Evolutionary conservation across 2,888 invertebrate genomes (phyloP), one percentile per base, ranked within the genome.

Genomic region (Abrostola triplasia): DNA sequence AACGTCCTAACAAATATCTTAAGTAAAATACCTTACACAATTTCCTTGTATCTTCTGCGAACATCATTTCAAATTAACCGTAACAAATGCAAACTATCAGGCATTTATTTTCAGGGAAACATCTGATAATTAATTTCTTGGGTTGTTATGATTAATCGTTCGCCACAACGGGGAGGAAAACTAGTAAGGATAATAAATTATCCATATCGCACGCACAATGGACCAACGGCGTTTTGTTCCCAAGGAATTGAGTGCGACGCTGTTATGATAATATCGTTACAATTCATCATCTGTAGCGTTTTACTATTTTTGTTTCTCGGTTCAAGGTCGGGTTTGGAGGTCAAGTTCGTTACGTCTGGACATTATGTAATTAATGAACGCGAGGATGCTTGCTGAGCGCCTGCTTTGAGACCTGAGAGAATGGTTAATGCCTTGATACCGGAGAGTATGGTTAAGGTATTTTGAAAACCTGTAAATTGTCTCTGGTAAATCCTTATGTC

Each of bases 261-360:
- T 60, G 69, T 76, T 76, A 80, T 79, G 65, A 73, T 83, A 83
- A 84, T 81, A 77, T 76, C 59, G 35, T 59, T 65, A 64, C 77
- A 81, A 83, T 84, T 82, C 80, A 84, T 84, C 84, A 84, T 84
- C 65, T 69, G 71, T 51, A 67, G 64, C 62, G 62, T 67, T 79
- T 74, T 64, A 62, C 64, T 66, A 75, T 75, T 73, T 79, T 69
- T 47, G 54, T 56, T n/a, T 47, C 13, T 48, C 35, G 53, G 64
- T 65, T 59, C 67, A 71, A 67, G 67, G 64, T 59, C 54, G 58
- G 1, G 40, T 6, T 51, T 55, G 42, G 63, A 73, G 69, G 75
- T 67, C 79, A 74, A 67, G 77, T 66, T 76, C 60, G 57, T 57
- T 49, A 72, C 59, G 50, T 47, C 12, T 54, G 55, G 36, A 52